phyloP scores from a whole-genome alignment of 1,140 invertebrate species.

The Anastrepha ludens region DNA sequence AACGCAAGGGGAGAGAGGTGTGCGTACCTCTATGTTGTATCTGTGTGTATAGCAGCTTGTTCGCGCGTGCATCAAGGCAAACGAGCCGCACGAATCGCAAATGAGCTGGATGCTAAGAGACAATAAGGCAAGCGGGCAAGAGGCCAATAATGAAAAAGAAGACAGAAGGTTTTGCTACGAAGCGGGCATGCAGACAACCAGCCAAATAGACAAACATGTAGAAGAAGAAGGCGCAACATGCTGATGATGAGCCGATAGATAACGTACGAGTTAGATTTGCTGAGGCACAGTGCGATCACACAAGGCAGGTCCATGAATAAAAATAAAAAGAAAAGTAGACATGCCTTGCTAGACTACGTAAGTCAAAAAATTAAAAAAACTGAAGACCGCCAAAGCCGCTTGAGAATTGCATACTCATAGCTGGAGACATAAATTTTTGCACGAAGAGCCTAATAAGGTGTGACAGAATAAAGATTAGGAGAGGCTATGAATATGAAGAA shows the following conservation, averaged over 20 bases:
- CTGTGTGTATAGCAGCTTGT: not conserved
- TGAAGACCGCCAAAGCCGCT: not conserved
- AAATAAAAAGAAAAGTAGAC: not conserved
- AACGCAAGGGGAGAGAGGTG: not conserved
- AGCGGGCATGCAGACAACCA: not conserved
- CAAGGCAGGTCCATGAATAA: not conserved
- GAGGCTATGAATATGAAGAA: not conserved
- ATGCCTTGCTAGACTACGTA: not conserved
- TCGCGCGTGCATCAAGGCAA: conserved; percentile 39
- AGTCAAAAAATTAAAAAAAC: not conserved
- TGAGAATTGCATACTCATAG: conserved; percentile 19
- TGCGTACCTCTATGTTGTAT: not conserved
- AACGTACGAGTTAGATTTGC: not conserved
- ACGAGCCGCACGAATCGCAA: conserved; percentile 21
- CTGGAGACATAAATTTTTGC: conserved; percentile 25
- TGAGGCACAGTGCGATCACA: not conserved
- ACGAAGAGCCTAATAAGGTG: conserved; percentile 19
- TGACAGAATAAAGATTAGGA: conserved; percentile 40
- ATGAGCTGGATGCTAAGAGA: not conserved
- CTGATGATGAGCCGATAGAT: conserved; percentile 33
- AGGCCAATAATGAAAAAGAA: not conserved
- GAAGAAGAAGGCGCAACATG: not conserved
- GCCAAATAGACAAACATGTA: not conserved
- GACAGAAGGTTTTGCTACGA: not conserved
- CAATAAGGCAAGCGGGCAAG: not conserved